phyloP scores from a whole-genome alignment of 1,140 invertebrate species.

The Melipona quadrifasciata region DNA sequence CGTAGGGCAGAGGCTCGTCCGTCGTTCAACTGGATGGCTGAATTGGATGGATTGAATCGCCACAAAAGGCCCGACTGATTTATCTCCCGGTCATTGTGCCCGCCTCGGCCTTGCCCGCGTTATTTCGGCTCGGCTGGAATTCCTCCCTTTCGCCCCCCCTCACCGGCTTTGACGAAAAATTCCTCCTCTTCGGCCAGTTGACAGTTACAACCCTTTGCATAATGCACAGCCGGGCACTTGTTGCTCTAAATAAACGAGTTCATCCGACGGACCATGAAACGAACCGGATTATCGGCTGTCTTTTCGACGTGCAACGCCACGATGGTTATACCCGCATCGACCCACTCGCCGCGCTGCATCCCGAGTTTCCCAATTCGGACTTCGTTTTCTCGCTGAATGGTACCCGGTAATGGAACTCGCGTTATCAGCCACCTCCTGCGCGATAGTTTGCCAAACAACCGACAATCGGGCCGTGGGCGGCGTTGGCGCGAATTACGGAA shows the following conservation, averaged over 20 bases:
- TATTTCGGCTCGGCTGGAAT: not conserved
- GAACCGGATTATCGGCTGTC: not conserved
- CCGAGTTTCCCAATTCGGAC: not conserved
- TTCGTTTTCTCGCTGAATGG: not conserved
- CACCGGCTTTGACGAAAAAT: not conserved
- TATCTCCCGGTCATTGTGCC: not conserved
- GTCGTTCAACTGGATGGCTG: no score
- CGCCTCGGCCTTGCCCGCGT: not conserved
- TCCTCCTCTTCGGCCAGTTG: not conserved
- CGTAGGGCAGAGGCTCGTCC: not conserved
- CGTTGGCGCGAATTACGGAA: not conserved
- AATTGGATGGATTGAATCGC: not conserved
- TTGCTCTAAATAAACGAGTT: conserved; percentile 31
- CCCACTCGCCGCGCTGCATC: no score
- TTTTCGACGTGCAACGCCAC: not conserved
- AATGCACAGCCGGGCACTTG: conserved; percentile 17
- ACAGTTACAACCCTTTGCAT: not conserved
- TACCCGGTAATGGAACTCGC: not conserved
- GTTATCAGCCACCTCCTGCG: not conserved
- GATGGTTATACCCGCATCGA: not conserved
- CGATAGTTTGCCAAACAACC: not conserved
- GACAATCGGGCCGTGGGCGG: not conserved
- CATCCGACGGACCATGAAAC: not conserved
- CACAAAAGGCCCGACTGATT: not conserved
- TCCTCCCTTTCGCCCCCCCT: no score